These are phyloP conservation scores for Cepaea nemoralis DNA, from an alignment of 1,140 invertebrate genomes.

Conservation along the genomic window DNA sequence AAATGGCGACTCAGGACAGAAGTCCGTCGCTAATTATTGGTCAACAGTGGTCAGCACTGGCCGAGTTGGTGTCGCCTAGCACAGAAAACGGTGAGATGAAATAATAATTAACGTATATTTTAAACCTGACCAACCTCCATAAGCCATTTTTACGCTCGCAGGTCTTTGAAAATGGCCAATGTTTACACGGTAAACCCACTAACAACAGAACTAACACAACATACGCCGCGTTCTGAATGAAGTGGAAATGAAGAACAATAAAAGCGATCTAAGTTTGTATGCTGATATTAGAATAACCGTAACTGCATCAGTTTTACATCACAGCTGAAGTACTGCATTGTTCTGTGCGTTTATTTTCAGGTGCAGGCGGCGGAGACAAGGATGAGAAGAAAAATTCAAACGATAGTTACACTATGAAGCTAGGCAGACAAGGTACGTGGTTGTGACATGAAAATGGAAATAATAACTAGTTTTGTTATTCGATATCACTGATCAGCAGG, in stretches of 20 bases:
- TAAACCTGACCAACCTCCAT: background rate
- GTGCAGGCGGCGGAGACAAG: slow-evolving; percentile 48
- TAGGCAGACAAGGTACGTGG: slow-evolving; percentile 40
- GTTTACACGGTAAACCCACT: slow-evolving; percentile 32
- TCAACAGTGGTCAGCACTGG: slow-evolving; percentile 71
- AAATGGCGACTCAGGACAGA: slow-evolving; percentile 73
- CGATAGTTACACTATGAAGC: slow-evolving; percentile 66
- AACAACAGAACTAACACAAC: background rate
- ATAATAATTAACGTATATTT: slow-evolving; percentile 38
- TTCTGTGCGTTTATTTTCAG: slow-evolving; percentile 43
- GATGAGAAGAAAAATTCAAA: slow-evolving; percentile 53
- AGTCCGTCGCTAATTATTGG: slow-evolving; percentile 72
- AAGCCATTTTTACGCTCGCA: background rate
- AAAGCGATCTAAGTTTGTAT: background rate
- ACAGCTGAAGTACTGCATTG: background rate
- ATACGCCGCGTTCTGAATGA: background rate
- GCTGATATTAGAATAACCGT: background rate
- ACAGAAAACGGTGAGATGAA: slow-evolving; percentile 55
- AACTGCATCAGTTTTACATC: background rate
- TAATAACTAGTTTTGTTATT: too few relatives aligned
- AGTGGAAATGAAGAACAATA: background rate
- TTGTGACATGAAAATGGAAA: too few relatives aligned
- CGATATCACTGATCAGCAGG: too few relatives aligned
- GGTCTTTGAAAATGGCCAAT: background rate
- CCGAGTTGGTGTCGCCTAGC: slow-evolving; percentile 56